Percentiles rank a stretch among this genome's conserved stretches.
Conservation (phyloP, 2,797 vertebrate genomes). For the Orestias chungarensis region DNA sequence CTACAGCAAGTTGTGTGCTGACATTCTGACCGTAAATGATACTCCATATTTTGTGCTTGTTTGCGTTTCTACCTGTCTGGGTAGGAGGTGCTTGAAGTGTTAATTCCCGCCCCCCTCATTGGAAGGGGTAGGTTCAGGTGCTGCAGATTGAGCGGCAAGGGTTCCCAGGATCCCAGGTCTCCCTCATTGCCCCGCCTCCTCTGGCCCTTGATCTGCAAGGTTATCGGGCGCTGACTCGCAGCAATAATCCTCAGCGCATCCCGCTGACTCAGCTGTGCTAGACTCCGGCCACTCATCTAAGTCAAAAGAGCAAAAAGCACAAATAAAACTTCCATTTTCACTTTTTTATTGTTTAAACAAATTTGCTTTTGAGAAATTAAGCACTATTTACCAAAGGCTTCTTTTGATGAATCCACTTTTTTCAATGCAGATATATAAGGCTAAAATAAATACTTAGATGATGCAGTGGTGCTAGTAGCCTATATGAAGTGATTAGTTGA, state of each 20-base stretch:
- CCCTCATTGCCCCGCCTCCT: constrained; percentile 69
- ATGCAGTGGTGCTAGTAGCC: background rate
- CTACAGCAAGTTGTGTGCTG: background rate
- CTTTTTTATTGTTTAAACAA: background rate
- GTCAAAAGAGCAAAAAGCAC: constrained; percentile 17
- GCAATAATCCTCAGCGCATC: constrained; percentile 80
- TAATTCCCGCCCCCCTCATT: constrained; percentile 55
- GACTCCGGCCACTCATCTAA: constrained; percentile 76
- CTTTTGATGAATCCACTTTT: background rate
- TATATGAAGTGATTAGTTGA: background rate
- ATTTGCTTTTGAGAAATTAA: background rate
- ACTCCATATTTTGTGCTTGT: background rate
- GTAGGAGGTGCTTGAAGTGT: constrained; percentile 68
- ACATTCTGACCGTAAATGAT: background rate
- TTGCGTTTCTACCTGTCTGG: constrained; percentile 70
- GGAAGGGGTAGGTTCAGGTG: constrained; percentile 73
- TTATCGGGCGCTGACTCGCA: constrained; percentile 80
- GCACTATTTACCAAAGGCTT: background rate
- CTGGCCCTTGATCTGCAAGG: constrained; percentile 80
- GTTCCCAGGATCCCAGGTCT: constrained; percentile 74
- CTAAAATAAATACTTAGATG: background rate
- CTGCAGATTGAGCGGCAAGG: constrained; percentile 73
- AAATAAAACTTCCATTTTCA: background rate
- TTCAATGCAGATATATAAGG: background rate
- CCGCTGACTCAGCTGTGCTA: constrained; percentile 77